A percentile compares a stretch with the other conserved stretches of the same genome.
phyloP scores from a whole-genome alignment of 2,113 vertebrate species.

The Cottus gobio region DNA sequence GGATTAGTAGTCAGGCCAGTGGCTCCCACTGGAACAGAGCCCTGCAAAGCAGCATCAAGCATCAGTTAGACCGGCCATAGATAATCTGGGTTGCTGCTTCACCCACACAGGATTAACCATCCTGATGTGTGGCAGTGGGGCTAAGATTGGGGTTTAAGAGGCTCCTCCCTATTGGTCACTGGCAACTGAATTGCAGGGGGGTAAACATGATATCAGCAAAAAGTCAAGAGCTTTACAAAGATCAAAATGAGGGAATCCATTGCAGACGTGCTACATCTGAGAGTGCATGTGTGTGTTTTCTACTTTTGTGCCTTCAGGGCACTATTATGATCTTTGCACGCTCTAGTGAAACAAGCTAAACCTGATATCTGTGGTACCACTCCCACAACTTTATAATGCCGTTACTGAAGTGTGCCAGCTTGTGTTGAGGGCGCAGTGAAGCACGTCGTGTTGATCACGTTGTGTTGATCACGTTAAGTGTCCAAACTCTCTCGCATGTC shows the following conservation, averaged over 20 bases:
- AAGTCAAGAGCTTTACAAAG: conserved; percentile 24
- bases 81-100: conserved; percentile 79
- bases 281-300: background rate
- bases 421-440: no score
- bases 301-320: conserved; percentile 5
- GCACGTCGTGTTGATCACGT: background rate
- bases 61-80: conserved; percentile 50
- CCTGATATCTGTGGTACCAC: conserved; percentile 36
- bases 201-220: conserved; percentile 22
- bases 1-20: conserved; percentile 69
- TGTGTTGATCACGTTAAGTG: background rate
- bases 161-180: conserved; percentile 24
- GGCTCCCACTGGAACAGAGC: conserved; percentile 78
- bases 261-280: background rate
- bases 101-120: conserved; percentile 75
- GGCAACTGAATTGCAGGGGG: conserved; percentile 22
- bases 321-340: background rate
- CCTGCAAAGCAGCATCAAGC: conserved; percentile 82
- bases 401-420: background rate
- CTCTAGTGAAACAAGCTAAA: conserved; percentile 55
- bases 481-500: background rate
- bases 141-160: conserved; percentile 24
- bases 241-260: conserved; percentile 18
- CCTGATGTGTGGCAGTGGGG: conserved; percentile 41
- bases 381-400: conserved; percentile 32